Conservation (phyloP, 2,113 vertebrate species). For the Phaethornis superciliosus region DNA sequence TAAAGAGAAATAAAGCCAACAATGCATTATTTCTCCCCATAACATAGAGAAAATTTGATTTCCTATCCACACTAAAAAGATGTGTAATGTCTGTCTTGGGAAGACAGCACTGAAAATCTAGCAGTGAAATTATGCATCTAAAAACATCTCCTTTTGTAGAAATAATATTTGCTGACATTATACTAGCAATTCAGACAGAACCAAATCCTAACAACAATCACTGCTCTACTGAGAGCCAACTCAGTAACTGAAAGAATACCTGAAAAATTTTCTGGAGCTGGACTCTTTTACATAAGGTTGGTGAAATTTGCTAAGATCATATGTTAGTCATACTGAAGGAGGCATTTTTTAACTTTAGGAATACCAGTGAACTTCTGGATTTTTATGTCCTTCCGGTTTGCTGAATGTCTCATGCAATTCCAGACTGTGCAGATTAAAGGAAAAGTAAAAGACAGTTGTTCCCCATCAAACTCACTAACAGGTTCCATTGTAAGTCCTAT, state of each 20-base stretch:
- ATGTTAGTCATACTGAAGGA: conserved; percentile 71
- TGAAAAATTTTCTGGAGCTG: conserved; percentile 68
- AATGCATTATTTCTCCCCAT: background rate
- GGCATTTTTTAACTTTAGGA: conserved; percentile 60
- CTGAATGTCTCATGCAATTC: conserved; percentile 29
- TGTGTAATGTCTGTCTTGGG: background rate
- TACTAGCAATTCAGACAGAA: conserved; percentile 31
- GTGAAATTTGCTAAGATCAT: conserved; percentile 74
- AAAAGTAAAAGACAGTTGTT: background rate
- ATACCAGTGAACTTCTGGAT: conserved; percentile 67
- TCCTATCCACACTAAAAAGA: background rate
- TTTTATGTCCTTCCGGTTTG: conserved; percentile 54
- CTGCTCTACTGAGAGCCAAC: conserved; percentile 20
- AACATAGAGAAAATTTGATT: background rate
- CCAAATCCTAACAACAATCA: conserved; percentile 1
- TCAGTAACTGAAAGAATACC: conserved; percentile 51
- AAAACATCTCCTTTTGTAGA: conserved; percentile 9
- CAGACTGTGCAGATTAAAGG: conserved; percentile 17
- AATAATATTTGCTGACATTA: conserved; percentile 40
- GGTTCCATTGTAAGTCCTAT: background rate
- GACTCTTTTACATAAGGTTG: conserved; percentile 49
- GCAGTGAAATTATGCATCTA: background rate
- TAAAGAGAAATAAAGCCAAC: background rate
- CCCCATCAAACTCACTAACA: background rate
- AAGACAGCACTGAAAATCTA: background rate